Conservation (phyloP, 2,113 vertebrate species). For the Forbesichthys papilliferus region DNA sequence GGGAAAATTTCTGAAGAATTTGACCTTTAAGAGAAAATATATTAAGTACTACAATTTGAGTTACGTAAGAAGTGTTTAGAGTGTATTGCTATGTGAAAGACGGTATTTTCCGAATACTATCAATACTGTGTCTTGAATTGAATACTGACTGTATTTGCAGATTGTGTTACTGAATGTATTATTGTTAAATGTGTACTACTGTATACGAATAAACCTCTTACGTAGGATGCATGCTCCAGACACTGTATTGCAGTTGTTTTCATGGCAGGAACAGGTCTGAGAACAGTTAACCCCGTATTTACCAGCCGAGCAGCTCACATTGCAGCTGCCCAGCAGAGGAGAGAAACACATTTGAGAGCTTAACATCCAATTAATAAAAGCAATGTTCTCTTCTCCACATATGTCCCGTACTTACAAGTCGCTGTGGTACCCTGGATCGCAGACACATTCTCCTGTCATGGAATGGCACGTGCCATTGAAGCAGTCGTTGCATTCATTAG, state of each 20-base stretch:
- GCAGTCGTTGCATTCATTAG: constrained; percentile 84
- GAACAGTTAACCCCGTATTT: constrained; percentile 84
- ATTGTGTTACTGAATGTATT: no score
- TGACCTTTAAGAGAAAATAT: no score
- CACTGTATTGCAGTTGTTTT: constrained; percentile 80
- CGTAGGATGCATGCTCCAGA: constrained; percentile 85
- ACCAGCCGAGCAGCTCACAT: constrained; percentile 81
- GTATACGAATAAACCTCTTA: constrained; percentile 60
- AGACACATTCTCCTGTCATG: constrained; percentile 83
- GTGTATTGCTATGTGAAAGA: no score
- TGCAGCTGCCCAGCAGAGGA: constrained; percentile 75
- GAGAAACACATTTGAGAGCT: constrained; percentile 6
- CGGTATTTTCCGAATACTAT: no score
- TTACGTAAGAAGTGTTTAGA: no score
- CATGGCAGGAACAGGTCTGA: constrained; percentile 78
- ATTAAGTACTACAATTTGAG: no score
- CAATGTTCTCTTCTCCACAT: neutral
- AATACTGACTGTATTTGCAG: no score
- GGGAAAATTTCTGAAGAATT: no score
- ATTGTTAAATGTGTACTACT: neutral
- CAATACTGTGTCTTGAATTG: no score
- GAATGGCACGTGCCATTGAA: constrained; percentile 85
- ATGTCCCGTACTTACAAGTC: constrained; percentile 81
- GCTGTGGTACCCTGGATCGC: constrained; percentile 81
- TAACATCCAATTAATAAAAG: no score